Evolutionary conservation across 2,113 vertebrate species (phyloP).

Genomic region (Sarotherodon lohbergeri): DNA sequence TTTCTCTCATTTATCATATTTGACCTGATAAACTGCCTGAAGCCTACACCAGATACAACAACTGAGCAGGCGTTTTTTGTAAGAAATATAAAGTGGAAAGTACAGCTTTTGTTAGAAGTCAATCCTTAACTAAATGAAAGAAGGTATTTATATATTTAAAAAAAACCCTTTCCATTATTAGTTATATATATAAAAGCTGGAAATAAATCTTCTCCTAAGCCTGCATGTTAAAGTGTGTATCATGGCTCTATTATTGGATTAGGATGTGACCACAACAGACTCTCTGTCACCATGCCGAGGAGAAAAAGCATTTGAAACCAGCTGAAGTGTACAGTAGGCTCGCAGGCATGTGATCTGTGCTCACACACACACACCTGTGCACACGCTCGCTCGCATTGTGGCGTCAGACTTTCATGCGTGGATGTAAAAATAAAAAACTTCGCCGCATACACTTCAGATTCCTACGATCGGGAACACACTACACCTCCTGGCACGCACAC

Average conservation of each 20-base stretch:
- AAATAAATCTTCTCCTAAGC: neutral
- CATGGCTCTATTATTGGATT: slow-evolving; percentile 37
- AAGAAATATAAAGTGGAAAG: neutral
- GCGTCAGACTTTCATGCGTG: slow-evolving; percentile 11
- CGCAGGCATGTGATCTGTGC: slow-evolving; percentile 27
- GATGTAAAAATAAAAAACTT: slow-evolving; percentile 46
- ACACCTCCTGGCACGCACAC: neutral
- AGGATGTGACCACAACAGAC: slow-evolving; percentile 43
- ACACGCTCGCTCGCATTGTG: neutral
- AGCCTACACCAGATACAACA: neutral
- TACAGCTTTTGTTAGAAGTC: neutral
- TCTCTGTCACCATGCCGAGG: slow-evolving; percentile 26
- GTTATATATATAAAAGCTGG: neutral
- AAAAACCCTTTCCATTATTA: neutral
- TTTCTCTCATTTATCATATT: neutral
- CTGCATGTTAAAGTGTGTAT: neutral
- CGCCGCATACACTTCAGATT: neutral
- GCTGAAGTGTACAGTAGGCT: slow-evolving; percentile 14
- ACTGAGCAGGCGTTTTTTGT: neutral
- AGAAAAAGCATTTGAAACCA: slow-evolving; percentile 23
- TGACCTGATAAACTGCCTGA: neutral
- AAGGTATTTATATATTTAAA: neutral
- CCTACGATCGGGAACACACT: slow-evolving; percentile 9
- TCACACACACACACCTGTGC: neutral
- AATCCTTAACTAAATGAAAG: neutral